Evolutionary conservation across 2,113 vertebrate genomes (phyloP), one percentile per base, ranked within the genome.

Genomic region (Helogale parvula): DNA sequence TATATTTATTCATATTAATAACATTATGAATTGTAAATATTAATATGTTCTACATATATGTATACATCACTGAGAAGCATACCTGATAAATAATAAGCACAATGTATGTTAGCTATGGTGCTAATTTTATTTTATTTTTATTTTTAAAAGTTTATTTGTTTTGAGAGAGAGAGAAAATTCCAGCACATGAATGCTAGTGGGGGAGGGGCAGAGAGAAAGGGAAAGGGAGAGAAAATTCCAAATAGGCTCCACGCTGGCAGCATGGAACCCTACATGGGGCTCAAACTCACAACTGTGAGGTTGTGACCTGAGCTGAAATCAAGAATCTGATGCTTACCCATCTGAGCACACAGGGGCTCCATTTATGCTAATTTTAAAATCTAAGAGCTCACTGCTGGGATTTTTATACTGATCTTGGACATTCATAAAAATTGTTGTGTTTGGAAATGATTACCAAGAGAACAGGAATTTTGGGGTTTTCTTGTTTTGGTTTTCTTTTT

Each of bases 291-390:
- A 60, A 60, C 21, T 0, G 2, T 60, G 8, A 60, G 8, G 23
- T 60, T 21, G 17, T 60, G 57, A 60, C 57, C 21, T 60, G 57
- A 60, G 57, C 21, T 60, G 57, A 60, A 60, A 60, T 60, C 57
- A 60, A 60, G 21, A 60, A 19, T 60, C 21, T 60, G 57, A 60
- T 60, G 57, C 57, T 60, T 60, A 60, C 23, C 57, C 21, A 60
- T 23, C 57, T 23, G 57, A 60, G 57, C 57, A 60, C 57, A 60
- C 57, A 60, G 57, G 21, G 23, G 19, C 8, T 8, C 57, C 57
- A 60, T 23, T 87, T 60, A 74, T 69, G 92, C 57, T 84, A 29
- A 71, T 89, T 95, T 96, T 63, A 63, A 84, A 86, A 76, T 82
- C 29, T 54, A 81, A 68, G 50, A 68, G 74, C 14, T 71, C 31